phyloP scores from a whole-genome alignment of 2,113 vertebrate species.

The Oncorhynchus clarkii region DNA sequence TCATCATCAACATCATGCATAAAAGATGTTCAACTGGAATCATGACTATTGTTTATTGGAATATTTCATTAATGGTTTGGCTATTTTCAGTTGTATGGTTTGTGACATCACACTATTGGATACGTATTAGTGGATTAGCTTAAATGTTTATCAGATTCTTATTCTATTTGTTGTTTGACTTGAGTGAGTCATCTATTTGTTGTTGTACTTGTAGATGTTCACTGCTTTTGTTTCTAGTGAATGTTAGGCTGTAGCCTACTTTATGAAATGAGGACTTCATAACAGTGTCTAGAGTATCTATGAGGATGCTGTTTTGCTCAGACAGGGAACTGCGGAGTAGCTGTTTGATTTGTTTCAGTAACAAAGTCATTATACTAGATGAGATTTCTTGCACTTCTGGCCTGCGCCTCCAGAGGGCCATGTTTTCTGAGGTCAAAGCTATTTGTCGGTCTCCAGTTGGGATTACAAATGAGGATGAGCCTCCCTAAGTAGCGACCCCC shows the following conservation, averaged over 20 bases:
- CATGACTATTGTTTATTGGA: constrained; percentile 17
- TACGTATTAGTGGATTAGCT: too few species aligned
- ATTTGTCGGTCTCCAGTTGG: constrained; percentile 80
- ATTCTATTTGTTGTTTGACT: too few species aligned
- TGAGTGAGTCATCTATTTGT: too few species aligned
- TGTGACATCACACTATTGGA: not conserved
- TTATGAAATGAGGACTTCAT: too few species aligned
- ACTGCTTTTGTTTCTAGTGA: too few species aligned
- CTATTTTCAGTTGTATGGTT: constrained; percentile 52
- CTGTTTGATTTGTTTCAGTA: constrained; percentile 65
- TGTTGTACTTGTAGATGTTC: too few species aligned
- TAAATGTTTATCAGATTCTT: too few species aligned
- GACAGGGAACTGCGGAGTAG: too few species aligned
- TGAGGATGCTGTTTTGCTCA: constrained; percentile 52
- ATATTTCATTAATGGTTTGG: constrained; percentile 66
- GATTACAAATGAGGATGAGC: constrained; percentile 79
- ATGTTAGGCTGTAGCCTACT: too few species aligned
- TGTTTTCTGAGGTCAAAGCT: constrained; percentile 71
- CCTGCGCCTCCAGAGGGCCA: constrained; percentile 73
- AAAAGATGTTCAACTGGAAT: constrained; percentile 5
- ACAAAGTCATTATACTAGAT: constrained; percentile 65
- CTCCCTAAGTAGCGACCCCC: constrained; percentile 70
- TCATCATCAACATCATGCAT: constrained; percentile 51
- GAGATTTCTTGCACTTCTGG: constrained; percentile 71
- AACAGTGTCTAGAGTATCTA: constrained; percentile 4